These are phyloP conservation scores for Polyploca ridens DNA, from an alignment of 2,888 invertebrate species.

Conservation along the genomic window DNA sequence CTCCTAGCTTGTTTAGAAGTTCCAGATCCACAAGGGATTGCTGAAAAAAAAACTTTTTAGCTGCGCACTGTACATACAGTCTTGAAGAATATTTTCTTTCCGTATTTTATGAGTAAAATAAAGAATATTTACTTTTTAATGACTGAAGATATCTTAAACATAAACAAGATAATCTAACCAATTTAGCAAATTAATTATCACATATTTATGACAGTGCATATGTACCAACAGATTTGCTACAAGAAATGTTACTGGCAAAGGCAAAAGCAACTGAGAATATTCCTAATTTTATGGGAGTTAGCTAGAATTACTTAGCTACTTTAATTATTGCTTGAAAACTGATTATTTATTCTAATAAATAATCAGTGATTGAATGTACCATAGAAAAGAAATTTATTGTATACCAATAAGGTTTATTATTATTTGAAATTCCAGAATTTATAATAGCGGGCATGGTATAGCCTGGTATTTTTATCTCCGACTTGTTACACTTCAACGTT, in stretches of 20 bases:
- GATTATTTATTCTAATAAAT: neutral
- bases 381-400: no score
- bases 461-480: no score
- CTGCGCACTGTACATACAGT: no score
- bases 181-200: neutral
- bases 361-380: neutral
- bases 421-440: no score
- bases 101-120: neutral
- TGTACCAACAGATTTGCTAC: slow-evolving; percentile 20
- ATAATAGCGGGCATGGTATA: no score
- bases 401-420: no score
- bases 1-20: no score
- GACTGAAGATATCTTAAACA: neutral
- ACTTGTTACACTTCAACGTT: no score
- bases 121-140: neutral
- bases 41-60: no score
- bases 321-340: slow-evolving; percentile 11
- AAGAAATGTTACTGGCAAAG: slow-evolving; percentile 18
- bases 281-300: slow-evolving; percentile 42
- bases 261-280: slow-evolving; percentile 39
- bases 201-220: neutral
- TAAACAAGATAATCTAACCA: neutral
- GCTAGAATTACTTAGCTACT: slow-evolving; percentile 15
- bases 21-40: no score
- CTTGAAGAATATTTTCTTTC: no score